phyloP scores from a whole-genome alignment of 2,113 vertebrate genomes.

The Pristiophorus japonicus region DNA sequence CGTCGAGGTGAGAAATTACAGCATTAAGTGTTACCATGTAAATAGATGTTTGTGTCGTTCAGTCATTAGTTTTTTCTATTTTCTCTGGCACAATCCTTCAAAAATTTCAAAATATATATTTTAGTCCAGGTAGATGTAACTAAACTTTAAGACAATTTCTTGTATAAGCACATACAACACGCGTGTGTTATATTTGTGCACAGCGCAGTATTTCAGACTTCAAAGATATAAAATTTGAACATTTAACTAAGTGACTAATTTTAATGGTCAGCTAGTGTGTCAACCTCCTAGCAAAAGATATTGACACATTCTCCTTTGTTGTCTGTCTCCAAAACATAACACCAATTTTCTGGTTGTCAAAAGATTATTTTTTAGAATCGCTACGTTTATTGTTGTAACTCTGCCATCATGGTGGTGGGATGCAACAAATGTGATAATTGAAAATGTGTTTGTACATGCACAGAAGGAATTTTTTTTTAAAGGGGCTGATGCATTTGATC shows the following conservation, averaged over 20 bases:
- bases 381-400: background rate
- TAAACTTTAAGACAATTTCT: background rate
- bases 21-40: background rate
- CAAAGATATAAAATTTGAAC: background rate
- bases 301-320: background rate
- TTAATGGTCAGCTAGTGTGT: background rate
- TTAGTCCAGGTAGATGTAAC: background rate
- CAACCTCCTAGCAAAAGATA: background rate
- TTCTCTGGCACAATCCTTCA: background rate
- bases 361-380: background rate
- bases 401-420: background rate
- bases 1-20: conserved; percentile 69
- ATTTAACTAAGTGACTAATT: background rate
- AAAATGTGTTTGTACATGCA: background rate
- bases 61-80: background rate
- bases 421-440: background rate
- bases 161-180: background rate
- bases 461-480: background rate
- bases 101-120: background rate
- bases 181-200: background rate
- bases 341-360: background rate
- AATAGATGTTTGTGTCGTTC: background rate
- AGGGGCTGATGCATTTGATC: background rate
- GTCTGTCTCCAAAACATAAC: background rate
- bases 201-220: background rate